Conservation (phyloP, 2,888 invertebrate species). For the Emmelina monodactyla region DNA sequence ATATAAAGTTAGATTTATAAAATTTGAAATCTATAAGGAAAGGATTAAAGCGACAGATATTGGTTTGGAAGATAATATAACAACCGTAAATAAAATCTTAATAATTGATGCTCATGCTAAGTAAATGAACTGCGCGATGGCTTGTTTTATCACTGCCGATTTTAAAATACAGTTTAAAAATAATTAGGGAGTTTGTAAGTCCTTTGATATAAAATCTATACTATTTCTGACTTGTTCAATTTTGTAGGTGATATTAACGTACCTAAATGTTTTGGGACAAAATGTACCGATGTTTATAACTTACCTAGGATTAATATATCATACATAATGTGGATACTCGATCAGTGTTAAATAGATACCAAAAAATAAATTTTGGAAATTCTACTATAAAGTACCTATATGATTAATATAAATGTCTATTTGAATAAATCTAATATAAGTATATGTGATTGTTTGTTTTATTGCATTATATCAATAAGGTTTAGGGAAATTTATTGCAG, state of each 20-base stretch:
- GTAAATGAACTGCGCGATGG: constrained; percentile 30
- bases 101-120: neutral
- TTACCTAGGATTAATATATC: constrained; percentile 43
- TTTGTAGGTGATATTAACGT: constrained; percentile 63
- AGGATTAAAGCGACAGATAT: too few relatives aligned
- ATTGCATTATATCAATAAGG: too few relatives aligned
- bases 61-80: too few relatives aligned
- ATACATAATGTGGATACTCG: constrained; percentile 46
- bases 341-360: constrained; percentile 59
- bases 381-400: constrained; percentile 49
- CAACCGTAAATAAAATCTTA: neutral
- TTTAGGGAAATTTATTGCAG: too few relatives aligned
- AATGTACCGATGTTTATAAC: constrained; percentile 50
- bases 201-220: constrained; percentile 62
- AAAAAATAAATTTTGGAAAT: constrained; percentile 58
- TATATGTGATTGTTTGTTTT: constrained; percentile 47
- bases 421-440: constrained; percentile 59
- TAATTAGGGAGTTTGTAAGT: constrained; percentile 38
- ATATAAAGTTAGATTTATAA: constrained; percentile 31
- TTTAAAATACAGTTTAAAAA: constrained; percentile 32
- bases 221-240: constrained; percentile 65
- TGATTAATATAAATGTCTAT: constrained; percentile 61
- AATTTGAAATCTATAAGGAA: constrained; percentile 30
- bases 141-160: constrained; percentile 61
- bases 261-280: constrained; percentile 57